These are phyloP conservation scores for Ornithoptera priamus DNA, from an alignment of 2,888 invertebrate genomes.

Conservation along the genomic window DNA sequence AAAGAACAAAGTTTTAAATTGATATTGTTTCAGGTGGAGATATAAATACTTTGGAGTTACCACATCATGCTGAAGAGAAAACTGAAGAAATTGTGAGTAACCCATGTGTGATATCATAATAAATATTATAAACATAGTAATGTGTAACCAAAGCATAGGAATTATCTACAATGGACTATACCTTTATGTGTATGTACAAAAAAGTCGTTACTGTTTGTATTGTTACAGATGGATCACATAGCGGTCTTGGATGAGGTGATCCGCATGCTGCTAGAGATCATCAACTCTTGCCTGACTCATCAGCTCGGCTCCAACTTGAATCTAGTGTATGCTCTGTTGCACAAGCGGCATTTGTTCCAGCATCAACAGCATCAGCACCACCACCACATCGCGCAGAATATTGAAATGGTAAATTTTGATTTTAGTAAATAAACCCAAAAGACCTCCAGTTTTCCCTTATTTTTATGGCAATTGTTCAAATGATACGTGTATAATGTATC, in stretches of 20 bases:
- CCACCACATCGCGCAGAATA: conserved; percentile 95
- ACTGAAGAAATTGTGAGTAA: conserved; percentile 72
- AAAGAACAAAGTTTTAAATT: too few species aligned
- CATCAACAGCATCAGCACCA: conserved; percentile 90
- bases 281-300: conserved; percentile 95
- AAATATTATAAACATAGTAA: too few species aligned
- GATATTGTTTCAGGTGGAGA: conserved; percentile 54
- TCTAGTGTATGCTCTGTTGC: conserved; percentile 96
- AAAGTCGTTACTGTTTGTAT: too few species aligned
- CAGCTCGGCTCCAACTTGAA: conserved; percentile 92
- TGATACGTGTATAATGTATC: too few species aligned
- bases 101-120: not conserved
- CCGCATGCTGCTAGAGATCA: conserved; percentile 97
- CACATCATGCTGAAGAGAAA: conserved; percentile 70
- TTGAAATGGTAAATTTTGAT: conserved; percentile 86
- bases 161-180: too few species aligned
- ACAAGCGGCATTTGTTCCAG: conserved; percentile 94
- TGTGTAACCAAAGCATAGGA: too few species aligned
- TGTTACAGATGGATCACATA: conserved; percentile 88
- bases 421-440: not conserved
- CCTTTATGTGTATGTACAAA: too few species aligned
- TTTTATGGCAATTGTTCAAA: too few species aligned
- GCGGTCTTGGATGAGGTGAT: conserved; percentile 97
- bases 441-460: not conserved
- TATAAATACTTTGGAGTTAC: conserved; percentile 59